These are phyloP conservation scores for Euglossa dilemma DNA, from an alignment of 1,140 invertebrate species.

Conservation along the genomic window DNA sequence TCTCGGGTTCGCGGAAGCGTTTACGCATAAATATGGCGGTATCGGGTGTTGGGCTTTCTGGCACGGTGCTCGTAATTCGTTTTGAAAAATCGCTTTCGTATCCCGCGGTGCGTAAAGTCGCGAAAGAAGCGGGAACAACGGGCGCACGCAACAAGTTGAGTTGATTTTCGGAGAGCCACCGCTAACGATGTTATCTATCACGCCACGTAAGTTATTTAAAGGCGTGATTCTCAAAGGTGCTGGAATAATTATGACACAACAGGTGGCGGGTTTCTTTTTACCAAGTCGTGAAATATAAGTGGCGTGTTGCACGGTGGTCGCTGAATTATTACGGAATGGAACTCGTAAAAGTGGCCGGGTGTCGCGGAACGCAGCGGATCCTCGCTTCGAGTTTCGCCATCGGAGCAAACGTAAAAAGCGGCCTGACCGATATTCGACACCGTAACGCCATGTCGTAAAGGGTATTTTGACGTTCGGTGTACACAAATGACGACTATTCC, in stretches of 20 bases:
- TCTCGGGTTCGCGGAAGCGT: too few species aligned
- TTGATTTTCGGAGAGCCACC: constrained; percentile 11
- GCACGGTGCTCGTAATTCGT: neutral
- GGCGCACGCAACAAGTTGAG: constrained; percentile 39
- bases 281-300: neutral
- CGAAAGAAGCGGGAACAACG: neutral
- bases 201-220: constrained; percentile 11
- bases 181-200: constrained; percentile 33
- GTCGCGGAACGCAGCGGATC: neutral
- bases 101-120: neutral
- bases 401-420: neutral
- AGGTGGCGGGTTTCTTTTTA: constrained; percentile 15
- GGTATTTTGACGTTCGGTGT: constrained; percentile 1
- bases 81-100: neutral
- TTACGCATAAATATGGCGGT: neutral
- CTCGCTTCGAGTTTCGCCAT: neutral
- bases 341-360: neutral
- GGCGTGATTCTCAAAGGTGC: neutral
- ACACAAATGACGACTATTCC: neutral
- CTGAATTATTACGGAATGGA: neutral
- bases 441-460: constrained; percentile 2
- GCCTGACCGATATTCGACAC: neutral
- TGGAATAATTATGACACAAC: constrained; percentile 32
- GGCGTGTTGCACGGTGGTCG: neutral
- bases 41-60: neutral